phyloP scores from a whole-genome alignment of 1,140 invertebrate genomes.

The Drosophila saltans region DNA sequence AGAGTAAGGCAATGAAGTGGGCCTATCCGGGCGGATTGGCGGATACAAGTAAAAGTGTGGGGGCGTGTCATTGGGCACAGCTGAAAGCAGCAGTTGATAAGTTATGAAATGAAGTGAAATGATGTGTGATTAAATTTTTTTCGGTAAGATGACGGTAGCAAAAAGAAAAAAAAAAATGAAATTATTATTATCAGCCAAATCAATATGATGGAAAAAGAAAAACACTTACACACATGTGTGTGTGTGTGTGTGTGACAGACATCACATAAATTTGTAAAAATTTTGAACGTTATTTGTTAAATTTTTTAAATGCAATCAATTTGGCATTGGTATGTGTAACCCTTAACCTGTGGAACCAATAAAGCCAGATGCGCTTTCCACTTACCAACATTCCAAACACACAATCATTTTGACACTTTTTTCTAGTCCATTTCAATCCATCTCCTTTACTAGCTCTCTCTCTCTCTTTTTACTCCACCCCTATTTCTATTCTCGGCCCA shows the following conservation, averaged over 20 bases:
- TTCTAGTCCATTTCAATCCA: slow-evolving; percentile 5
- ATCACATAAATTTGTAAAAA: not conserved
- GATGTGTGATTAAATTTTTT: slow-evolving; percentile 59
- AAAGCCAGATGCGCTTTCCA: not conserved
- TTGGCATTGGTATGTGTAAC: not conserved
- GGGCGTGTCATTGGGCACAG: slow-evolving; percentile 40
- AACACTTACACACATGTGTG: not conserved
- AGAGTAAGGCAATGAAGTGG: slow-evolving; percentile 23
- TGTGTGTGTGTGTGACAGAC: too few species aligned
- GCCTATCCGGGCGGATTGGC: not conserved
- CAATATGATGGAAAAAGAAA: not conserved
- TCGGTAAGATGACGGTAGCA: not conserved
- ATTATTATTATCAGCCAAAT: not conserved
- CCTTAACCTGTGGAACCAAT: not conserved
- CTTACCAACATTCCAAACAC: not conserved
- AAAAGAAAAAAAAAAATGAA: slow-evolving; percentile 53
- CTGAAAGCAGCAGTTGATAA: slow-evolving; percentile 51
- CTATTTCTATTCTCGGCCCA: not conserved
- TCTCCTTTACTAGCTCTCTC: not conserved
- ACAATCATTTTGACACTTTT: slow-evolving; percentile 10
- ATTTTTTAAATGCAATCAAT: slow-evolving; percentile 10
- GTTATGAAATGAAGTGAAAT: slow-evolving; percentile 70
- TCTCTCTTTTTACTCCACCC: not conserved
- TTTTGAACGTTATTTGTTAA: not conserved
- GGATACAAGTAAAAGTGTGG: not conserved